These are phyloP conservation scores for Diprion similis DNA, from an alignment of 1,140 invertebrate genomes.

Conservation along the genomic window DNA sequence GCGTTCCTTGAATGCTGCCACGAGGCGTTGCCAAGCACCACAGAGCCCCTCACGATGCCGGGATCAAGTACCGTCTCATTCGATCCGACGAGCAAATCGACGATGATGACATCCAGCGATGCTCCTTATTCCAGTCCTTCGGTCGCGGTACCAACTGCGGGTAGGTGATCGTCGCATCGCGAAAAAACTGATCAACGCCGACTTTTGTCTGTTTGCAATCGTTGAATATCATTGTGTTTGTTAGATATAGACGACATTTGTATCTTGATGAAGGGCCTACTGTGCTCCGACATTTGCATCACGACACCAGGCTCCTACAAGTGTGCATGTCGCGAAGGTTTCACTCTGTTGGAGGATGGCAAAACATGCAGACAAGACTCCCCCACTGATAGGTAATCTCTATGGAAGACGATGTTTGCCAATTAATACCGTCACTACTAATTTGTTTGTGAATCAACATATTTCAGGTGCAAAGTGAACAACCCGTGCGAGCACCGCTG, in stretches of 20 bases:
- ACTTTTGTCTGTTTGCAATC: background rate
- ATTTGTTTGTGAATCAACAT: too few relatives aligned
- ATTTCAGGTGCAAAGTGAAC: constrained; percentile 53
- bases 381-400: constrained; percentile 38
- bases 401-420: background rate
- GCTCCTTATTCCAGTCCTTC: constrained; percentile 13
- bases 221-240: constrained; percentile 28
- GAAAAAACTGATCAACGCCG: background rate
- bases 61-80: background rate
- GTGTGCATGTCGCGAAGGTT: constrained; percentile 78
- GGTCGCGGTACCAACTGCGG: constrained; percentile 7
- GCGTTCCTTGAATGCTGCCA: constrained; percentile 63
- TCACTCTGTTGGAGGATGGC: constrained; percentile 70
- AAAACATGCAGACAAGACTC: constrained; percentile 67
- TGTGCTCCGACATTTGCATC: constrained; percentile 79
- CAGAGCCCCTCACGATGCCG: background rate
- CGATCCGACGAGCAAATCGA: background rate
- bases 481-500: constrained; percentile 67
- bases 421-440: background rate
- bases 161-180: background rate
- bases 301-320: constrained; percentile 72
- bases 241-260: constrained; percentile 68
- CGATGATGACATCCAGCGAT: background rate
- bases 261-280: constrained; percentile 67
- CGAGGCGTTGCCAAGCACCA: constrained; percentile 46